Base-by-base conservation (phyloP, 2,797 vertebrate genomes). In the Podargus strigoides region DNA sequence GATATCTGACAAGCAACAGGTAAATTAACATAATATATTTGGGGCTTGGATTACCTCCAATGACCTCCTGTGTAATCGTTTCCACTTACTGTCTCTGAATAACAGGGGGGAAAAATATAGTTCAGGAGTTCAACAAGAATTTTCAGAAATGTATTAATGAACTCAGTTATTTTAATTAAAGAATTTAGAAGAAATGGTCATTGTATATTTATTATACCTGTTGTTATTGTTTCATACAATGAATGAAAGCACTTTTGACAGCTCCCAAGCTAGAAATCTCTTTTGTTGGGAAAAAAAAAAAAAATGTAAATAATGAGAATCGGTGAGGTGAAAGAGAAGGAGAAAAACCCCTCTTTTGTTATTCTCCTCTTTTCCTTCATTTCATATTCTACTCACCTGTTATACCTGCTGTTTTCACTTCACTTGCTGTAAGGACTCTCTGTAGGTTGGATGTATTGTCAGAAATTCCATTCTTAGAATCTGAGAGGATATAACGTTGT, bases 21-120 rank as follows among this genome's bases (percentile, higher is more conserved):
- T 39, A 20, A 78, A 88, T 53, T 7, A 47, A 49, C 22, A 32
- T 56, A 52, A 69, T 79, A 42, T 72, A 96, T 97, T 97, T 97
- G 13, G 96, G 97, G 90, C 91, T 97, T 34, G 98, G 97, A 15
- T 97, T 84, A 24, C 97, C 94, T 88, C 98, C 97, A 77, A 21
- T 96, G 36, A 93, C 87, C 13, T 97, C 97, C 73, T 97, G 98
- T 88, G 97, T 97, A 63, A 98, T 68, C 97, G 52, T 98, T 98
- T 78, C 97, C 97, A 62, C 98, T 98, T 91, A 98, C 97, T 97
- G 98, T 97, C 77, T 82, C 86, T 77, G 44, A 94, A 58, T 27
- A 84, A 67, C 16, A 47, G 26, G 34, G 49, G 82, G 17, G 2
- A 7, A 76, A 58, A 60, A 24, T 59, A 8, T 3, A 41, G 20